Percentiles rank a stretch among this genome's conserved stretches.
These are phyloP conservation scores for Orussus abietinus DNA, from an alignment of 1,140 invertebrate species.

Conservation along the genomic window DNA sequence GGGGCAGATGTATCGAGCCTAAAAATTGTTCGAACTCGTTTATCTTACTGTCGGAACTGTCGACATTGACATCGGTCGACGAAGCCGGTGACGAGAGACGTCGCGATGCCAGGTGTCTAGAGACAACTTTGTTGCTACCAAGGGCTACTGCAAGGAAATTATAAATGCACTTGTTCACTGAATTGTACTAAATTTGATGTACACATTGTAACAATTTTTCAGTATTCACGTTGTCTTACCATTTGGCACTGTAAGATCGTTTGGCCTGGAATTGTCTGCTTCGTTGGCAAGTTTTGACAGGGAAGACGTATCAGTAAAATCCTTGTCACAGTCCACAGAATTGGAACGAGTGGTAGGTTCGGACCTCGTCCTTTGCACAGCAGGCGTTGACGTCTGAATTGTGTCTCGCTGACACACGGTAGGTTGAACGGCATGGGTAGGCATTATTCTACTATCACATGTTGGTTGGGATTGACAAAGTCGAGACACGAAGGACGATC, in stretches of 20 bases:
- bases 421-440: too few relatives aligned
- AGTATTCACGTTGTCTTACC: conserved; percentile 24
- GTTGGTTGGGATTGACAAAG: conserved; percentile 23
- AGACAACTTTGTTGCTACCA: conserved; percentile 31
- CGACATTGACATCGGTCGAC: conserved; percentile 27
- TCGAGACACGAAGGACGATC: conserved; percentile 22
- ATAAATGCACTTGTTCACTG: conserved; percentile 7
- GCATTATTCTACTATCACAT: conserved; percentile 16
- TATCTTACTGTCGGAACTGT: conserved; percentile 33
- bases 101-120: conserved; percentile 31
- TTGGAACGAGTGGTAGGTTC: conserved; percentile 42
- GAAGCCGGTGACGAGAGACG: conserved; percentile 35
- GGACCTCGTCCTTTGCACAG: conserved; percentile 37
- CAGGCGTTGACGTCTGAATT: too few relatives aligned
- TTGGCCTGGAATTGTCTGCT: conserved; percentile 23
- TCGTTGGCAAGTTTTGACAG: conserved; percentile 26
- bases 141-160: conserved; percentile 27
- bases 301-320: conserved; percentile 26
- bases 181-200: conserved; percentile 6
- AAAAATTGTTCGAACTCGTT: conserved; percentile 34
- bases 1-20: conserved; percentile 32
- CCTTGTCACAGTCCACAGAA: conserved; percentile 42
- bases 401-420: too few relatives aligned
- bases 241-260: conserved; percentile 38
- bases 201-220: conserved; percentile 4